Base-by-base conservation (phyloP, 2,888 invertebrate species). In the Ischnus inquisitorius region DNA sequence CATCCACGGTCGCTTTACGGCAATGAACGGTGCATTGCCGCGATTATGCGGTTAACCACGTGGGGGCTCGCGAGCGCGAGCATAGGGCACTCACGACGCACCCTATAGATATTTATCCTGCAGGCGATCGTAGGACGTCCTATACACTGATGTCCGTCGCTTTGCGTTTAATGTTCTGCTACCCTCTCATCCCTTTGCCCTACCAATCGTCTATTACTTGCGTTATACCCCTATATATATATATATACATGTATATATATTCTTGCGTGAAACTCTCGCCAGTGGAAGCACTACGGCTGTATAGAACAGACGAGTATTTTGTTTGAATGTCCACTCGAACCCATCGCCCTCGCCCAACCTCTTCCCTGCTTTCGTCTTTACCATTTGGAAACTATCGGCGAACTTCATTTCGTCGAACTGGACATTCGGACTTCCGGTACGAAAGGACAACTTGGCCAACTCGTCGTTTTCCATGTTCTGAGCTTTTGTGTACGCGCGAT, bases 41-140 rank as follows among this genome's bases (percentile, higher is more conserved):
- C 83, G 83, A 84, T 85, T 85, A 84, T 81, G 85, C 81, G 83
- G 83, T 81, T 81, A 84, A 84, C 83, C 83, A 81, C 83, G 77
- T 79, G 80, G 74, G 54, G 72, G 74, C 46, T 14, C 16, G 78
- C 43, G 54, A 22, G 72, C 34, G 51, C 60, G 62, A 71, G 76
- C 28, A 34, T 54, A n/a, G 16, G 62, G 75, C 64, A 82, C 75
- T 79, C 46, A 79, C 78, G 74, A 75, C 28, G 64, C 71, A 14
- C 62, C 68, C 77, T 76, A 83, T 76, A 77, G 80, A 84, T 84
- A 77, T 77, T 77, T 74, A 64, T 80, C 25, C 54, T 10, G 71
- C 25, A 14, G 80, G 64, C 34, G 71, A 65, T 64, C 34, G 54
- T 64, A 78, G 80, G 64, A 34, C 77, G 48, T 46, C 69, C 69